Conservation (phyloP, 1,140 invertebrate genomes). For the Mamestra configurata region DNA sequence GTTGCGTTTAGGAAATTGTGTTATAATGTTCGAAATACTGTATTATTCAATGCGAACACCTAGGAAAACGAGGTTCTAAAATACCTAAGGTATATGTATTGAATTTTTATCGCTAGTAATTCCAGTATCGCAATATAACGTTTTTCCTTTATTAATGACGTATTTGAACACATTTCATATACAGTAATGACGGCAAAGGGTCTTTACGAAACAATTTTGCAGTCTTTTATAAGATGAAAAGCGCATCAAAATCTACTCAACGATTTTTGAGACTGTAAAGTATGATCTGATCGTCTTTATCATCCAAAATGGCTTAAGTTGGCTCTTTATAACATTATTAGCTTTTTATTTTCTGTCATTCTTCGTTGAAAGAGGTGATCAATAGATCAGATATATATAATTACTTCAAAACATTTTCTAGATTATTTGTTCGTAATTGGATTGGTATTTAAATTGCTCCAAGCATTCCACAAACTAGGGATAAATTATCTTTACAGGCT, state of each 20-base stretch:
- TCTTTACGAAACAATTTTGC: conserved; percentile 3
- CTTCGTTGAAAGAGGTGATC: not conserved
- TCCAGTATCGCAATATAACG: not conserved
- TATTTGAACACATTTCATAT: not conserved
- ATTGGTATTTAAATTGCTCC: not conserved
- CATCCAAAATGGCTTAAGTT: not conserved
- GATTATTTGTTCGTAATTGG: not conserved
- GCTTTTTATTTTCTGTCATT: not conserved
- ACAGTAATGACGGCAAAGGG: not conserved
- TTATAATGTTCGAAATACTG: not conserved
- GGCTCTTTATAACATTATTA: not conserved
- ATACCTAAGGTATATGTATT: not conserved
- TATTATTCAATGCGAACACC: not conserved
- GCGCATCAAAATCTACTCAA: conserved; percentile 20
- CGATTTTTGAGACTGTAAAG: not conserved
- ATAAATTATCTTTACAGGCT: not conserved
- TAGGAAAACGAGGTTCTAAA: not conserved
- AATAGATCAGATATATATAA: not conserved
- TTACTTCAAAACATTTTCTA: not conserved
- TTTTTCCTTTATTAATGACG: conserved; percentile 8
- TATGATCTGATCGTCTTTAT: not conserved
- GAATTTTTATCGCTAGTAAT: conserved; percentile 8
- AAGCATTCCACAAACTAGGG: not conserved
- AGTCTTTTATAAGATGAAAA: conserved; percentile 1
- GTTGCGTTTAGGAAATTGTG: not conserved